Percentiles rank a stretch among this genome's conserved stretches.
Evolutionary conservation across 2,113 vertebrate genomes (phyloP).

Genomic region (Lynx canadensis): DNA sequence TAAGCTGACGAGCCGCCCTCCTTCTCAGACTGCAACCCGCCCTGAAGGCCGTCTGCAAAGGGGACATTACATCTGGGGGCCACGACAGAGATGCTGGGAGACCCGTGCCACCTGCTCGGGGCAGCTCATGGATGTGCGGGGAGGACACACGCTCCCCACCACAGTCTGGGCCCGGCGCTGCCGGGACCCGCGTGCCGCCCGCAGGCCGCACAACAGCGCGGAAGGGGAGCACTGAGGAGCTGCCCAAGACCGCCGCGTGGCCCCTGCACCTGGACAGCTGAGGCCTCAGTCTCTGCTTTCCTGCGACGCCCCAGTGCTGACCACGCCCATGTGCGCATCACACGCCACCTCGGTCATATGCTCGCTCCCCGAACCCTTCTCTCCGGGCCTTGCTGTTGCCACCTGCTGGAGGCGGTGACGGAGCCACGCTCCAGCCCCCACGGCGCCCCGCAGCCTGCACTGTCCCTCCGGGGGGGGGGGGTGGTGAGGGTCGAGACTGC

Average conservation of each 20-base stretch:
- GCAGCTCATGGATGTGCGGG: no score
- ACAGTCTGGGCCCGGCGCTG: fast-evolving
- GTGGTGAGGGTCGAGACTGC: no score
- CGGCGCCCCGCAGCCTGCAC: neutral
- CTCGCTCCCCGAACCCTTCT: neutral
- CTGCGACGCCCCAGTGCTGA: fast-evolving
- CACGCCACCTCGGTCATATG: fast-evolving
- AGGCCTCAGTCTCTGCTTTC: neutral
- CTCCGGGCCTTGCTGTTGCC: neutral
- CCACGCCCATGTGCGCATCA: fast-evolving
- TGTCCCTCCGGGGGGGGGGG: no score
- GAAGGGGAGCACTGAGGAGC: neutral
- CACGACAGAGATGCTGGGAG: fast-evolving
- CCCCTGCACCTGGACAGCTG: neutral
- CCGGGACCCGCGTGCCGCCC: no score
- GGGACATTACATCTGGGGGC: no score
- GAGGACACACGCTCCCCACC: no score
- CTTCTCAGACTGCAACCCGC: neutral
- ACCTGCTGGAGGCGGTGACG: fast-evolving
- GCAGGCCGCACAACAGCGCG: no score
- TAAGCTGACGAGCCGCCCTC: fast-evolving
- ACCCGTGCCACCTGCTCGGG: fast-evolving
- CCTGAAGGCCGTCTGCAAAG: neutral
- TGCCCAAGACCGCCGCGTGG: neutral
- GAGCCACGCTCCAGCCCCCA: no score